Base-by-base conservation (phyloP, 1,140 invertebrate genomes). In the Cydia fagiglandana region DNA sequence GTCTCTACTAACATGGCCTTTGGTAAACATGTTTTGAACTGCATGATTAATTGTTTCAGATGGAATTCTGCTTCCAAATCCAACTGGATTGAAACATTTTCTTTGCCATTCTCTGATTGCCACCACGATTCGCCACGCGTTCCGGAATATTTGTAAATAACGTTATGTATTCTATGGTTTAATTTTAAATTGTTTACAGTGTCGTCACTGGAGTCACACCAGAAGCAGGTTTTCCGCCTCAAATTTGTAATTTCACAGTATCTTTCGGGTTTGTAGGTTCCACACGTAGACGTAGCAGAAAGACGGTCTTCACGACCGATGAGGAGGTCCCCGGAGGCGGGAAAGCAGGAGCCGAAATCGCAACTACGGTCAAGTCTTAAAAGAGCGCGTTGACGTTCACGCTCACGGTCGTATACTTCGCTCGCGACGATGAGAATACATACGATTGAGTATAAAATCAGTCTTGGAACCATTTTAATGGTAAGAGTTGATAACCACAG, bases 201-300 rank as follows among this genome's bases (percentile, higher is more conserved):
- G 84, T 93, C 85, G 74, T 94, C 94, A 64, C 95, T 92, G 1
- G 97, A 97, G 89, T 99, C 97, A 92, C 99, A 99, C 86, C 96
- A 96, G 93, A 99, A 99, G 93, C 99, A 99, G 90, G 99, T 99
- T 83, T 98, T 99, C 97, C 87, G 98, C 96, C 77, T 56, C 13
- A 99, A 95, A 95, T 99, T 97, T 9, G 98, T 99, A 7, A 99
- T 97, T 79, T 99, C 99, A 93, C 99, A 99, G 93, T 97, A 99
- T 73, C 96, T 94, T 92, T 99, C 96, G 74, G 95, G 95, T 68
- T 93, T 93, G 17, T 94, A 81, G 0, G 97, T 86, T 50, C 99
- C 99, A 93, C 99, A 99, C 4, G 99, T 99, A 17, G 99, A 99
- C 0, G 98, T 97, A 4, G 99, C 96, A 6, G 89, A 94, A 10